These are phyloP conservation scores for Pseudocheirus occidentalis DNA, from an alignment of 2,797 vertebrate species.

Conservation along the genomic window DNA sequence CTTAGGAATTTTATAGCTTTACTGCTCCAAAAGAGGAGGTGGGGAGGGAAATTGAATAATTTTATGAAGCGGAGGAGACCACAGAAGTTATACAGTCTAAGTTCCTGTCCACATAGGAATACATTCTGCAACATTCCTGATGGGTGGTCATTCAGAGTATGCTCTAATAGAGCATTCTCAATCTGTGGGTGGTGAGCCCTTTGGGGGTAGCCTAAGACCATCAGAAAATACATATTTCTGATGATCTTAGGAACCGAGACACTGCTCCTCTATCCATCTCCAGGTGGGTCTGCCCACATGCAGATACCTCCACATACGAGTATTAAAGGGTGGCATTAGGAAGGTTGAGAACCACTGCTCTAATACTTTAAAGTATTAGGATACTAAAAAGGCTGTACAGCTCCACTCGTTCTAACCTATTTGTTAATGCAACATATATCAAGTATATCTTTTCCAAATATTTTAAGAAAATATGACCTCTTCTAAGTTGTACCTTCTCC, in stretches of 20 bases:
- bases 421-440: background rate
- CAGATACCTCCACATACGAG: too few species aligned
- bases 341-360: too few species aligned
- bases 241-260: too few species aligned
- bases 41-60: background rate
- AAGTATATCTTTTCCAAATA: background rate
- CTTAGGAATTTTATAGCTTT: background rate
- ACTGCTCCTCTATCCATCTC: too few species aligned
- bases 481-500: background rate
- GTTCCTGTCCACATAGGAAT: background rate
- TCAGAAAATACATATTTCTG: too few species aligned
- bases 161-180: too few species aligned
- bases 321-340: too few species aligned
- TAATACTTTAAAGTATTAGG: background rate
- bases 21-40: background rate
- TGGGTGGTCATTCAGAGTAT: background rate
- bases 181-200: too few species aligned
- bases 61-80: background rate
- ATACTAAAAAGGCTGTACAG: background rate
- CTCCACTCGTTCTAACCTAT: background rate
- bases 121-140: background rate
- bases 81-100: background rate
- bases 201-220: too few species aligned
- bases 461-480: background rate
- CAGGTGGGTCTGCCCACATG: too few species aligned